Evolutionary conservation across 2,797 vertebrate species (phyloP).

Genomic region (Brachymystax lenok): DNA sequence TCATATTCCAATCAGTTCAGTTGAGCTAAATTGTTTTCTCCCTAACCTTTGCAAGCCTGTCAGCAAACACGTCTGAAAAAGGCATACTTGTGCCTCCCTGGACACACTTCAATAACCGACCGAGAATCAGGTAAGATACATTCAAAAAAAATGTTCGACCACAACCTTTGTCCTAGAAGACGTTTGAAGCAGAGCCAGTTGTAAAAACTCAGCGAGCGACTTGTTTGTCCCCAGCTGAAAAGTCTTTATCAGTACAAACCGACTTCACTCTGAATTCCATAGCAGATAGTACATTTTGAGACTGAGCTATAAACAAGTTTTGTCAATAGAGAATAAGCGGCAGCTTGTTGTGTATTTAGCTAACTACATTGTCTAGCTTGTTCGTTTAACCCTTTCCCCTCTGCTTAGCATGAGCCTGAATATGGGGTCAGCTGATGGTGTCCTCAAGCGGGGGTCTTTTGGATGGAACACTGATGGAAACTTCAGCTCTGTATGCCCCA

Average conservation of each 20-base stretch:
- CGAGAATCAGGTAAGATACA: background rate
- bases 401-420: background rate
- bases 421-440: slow-evolving; percentile 25
- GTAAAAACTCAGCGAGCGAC: background rate
- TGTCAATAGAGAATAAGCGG: background rate
- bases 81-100: too few relatives aligned
- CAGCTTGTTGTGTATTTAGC: background rate
- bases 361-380: background rate
- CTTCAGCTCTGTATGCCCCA: slow-evolving; percentile 81
- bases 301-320: background rate
- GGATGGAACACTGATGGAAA: slow-evolving; percentile 60
- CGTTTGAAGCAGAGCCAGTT: background rate
- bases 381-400: background rate
- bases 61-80: background rate
- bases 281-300: background rate
- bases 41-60: background rate
- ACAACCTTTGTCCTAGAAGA: background rate
- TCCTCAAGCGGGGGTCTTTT: slow-evolving; percentile 27
- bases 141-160: background rate
- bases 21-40: background rate
- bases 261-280: background rate
- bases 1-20: slow-evolving; percentile 38
- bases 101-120: background rate
- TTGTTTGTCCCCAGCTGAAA: background rate
- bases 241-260: background rate